Evolutionary conservation across 2,113 vertebrate species (phyloP).

Genomic region (Epinephelus lanceolatus): DNA sequence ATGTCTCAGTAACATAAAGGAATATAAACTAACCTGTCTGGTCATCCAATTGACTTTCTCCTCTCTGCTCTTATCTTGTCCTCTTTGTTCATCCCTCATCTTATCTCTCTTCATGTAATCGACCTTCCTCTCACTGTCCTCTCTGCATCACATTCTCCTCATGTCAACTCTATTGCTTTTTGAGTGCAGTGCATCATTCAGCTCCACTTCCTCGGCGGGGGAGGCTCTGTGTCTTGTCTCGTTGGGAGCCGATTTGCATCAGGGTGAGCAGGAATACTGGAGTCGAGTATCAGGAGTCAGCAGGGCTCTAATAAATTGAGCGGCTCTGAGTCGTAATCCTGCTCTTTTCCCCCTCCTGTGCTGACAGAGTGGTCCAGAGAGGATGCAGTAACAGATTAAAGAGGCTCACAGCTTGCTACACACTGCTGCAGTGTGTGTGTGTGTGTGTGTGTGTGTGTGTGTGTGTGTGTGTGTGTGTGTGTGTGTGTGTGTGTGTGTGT

Average conservation of each 20-base stretch:
- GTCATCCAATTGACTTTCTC: slow-evolving; percentile 4
- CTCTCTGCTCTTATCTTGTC: background rate
- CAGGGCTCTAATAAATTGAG: slow-evolving; percentile 60
- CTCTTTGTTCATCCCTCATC: background rate
- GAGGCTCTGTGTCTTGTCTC: slow-evolving; percentile 8
- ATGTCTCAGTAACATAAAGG: slow-evolving; percentile 32
- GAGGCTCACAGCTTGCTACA: slow-evolving; percentile 44
- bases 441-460: slow-evolving; percentile 1
- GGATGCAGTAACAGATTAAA: slow-evolving; percentile 69
- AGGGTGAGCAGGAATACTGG: slow-evolving; percentile 33
- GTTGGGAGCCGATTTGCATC: slow-evolving; percentile 47
- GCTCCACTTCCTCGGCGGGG: background rate
- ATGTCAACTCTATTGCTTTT: slow-evolving; percentile 33
- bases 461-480: slow-evolving; percentile 25
- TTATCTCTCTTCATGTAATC: background rate
- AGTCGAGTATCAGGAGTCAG: slow-evolving; percentile 60
- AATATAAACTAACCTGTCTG: slow-evolving; percentile 37
- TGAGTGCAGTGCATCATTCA: slow-evolving; percentile 30
- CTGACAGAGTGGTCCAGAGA: slow-evolving; percentile 62
- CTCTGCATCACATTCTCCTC: slow-evolving; percentile 16
- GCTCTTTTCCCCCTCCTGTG: slow-evolving; percentile 46
- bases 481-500: slow-evolving; percentile 24
- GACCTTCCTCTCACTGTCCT: slow-evolving; percentile 7
- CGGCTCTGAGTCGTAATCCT: slow-evolving; percentile 61
- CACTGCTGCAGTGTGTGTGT: slow-evolving; percentile 22